A percentile compares a stretch with the other conserved stretches of the same genome.
phyloP scores from a whole-genome alignment of 2,888 invertebrate species.

The Biston stratarius region DNA sequence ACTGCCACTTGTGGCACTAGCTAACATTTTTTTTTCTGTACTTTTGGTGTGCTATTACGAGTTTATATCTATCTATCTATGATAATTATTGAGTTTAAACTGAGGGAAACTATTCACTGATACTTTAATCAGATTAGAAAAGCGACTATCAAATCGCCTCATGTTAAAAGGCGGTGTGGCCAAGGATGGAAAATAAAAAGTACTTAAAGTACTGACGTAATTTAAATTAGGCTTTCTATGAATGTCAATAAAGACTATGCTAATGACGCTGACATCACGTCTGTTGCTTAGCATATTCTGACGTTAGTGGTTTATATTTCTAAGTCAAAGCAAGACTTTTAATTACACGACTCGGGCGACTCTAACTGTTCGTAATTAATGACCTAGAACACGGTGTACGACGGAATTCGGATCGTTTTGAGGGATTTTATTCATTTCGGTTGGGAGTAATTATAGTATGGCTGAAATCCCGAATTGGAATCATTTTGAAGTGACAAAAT shows the following conservation, averaged over 20 bases:
- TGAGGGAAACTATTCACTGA: no score
- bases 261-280: background rate
- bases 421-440: slow-evolving; percentile 14
- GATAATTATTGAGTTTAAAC: no score
- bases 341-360: slow-evolving; percentile 13
- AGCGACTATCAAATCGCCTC: no score
- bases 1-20: no score
- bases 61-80: no score
- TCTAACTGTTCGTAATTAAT: slow-evolving; percentile 23
- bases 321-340: slow-evolving; percentile 6
- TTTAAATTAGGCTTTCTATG: background rate
- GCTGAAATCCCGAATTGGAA: background rate
- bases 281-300: background rate
- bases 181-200: no score
- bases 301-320: background rate
- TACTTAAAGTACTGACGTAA: background rate
- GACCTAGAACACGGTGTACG: slow-evolving; percentile 4
- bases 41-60: no score
- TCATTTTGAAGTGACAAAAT: background rate
- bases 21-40: no score
- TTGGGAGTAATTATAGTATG: slow-evolving; percentile 2
- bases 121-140: no score
- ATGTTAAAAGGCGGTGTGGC: no score
- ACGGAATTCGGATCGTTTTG: slow-evolving; percentile 9
- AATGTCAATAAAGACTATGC: background rate